Evolutionary conservation across 1,140 invertebrate genomes (phyloP), one percentile per base, ranked within the genome.

Genomic region (Thaumatotibia leucotreta): DNA sequence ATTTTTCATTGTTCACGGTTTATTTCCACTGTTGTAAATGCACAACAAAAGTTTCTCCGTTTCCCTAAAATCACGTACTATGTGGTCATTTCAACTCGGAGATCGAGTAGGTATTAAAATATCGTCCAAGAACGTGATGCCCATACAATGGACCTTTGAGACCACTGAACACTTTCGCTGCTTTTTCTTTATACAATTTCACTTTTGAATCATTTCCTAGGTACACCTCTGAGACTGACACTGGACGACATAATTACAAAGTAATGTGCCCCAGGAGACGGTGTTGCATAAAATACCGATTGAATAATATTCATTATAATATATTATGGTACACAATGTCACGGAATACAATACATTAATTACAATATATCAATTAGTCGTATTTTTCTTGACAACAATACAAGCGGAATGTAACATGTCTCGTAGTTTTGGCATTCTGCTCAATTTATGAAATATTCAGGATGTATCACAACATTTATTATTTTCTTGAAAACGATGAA

Each of bases 131-230:
- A 77, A 88, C 85, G 85, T 86, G 85, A 70, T 72, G 20, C 65
- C 71, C 82, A 86, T 88, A 82, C 75, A 86, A 85, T 84, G 65
- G 70, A 73, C 77, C 64, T 74, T 58, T 75, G 80, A 79, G 74
- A 77, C 83, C 74, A 71, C 67, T 76, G 61, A 77, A 35, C 74
- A 89, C 87, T 89, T 89, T 89, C 87, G 78, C 84, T 86, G 70
- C 77, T 83, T 80, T 89, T 89, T 82, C 78, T 83, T 76, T 82
- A 79, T 72, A 72, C 71, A 69, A 83, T 89, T 88, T 89, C 87
- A 89, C 85, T 89, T 88, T 86, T 87, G 65, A 65, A 84, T 74
- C 64, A 49, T 74, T 76, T 75, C 72, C 74, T 72, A 50, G 54
- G 27, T 52, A 65, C 6, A 45, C 74, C 72, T 50, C 49, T 66